Conservation (phyloP, 2,113 vertebrate species). For the Myotis lucifugus region DNA sequence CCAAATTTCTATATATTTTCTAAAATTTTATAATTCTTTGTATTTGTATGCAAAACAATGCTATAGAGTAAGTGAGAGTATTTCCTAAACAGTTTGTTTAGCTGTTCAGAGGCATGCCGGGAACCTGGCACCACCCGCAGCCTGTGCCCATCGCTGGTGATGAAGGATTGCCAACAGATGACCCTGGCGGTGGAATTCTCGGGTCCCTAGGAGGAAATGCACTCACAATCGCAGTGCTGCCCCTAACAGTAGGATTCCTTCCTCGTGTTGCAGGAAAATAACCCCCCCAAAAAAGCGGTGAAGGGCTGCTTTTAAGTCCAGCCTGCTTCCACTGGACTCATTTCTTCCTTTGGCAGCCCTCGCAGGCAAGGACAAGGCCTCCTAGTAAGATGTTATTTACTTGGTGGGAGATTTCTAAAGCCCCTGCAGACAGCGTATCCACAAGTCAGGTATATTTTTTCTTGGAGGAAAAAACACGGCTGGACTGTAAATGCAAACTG, state of each 20-base stretch:
- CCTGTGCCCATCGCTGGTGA: neutral
- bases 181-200: neutral
- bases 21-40: neutral
- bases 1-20: neutral
- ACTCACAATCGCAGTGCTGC: neutral
- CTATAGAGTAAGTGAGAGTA: neutral
- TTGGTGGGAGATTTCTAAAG: constrained; percentile 1
- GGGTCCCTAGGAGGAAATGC: neutral
- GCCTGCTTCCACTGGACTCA: neutral
- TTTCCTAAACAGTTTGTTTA: neutral
- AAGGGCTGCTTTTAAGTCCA: neutral
- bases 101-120: neutral
- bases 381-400: constrained; percentile 13
- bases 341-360: neutral
- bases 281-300: neutral
- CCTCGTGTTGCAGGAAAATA: neutral
- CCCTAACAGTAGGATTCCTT: neutral
- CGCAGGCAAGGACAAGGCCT: neutral
- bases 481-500: neutral
- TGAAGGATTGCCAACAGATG: neutral
- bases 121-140: neutral
- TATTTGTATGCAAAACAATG: neutral
- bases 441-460: neutral
- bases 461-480: neutral
- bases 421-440: neutral